Evolutionary conservation across 2,113 vertebrate species (phyloP), one percentile per base, ranked within the genome.

Genomic region (Hoplias malabaricus): DNA sequence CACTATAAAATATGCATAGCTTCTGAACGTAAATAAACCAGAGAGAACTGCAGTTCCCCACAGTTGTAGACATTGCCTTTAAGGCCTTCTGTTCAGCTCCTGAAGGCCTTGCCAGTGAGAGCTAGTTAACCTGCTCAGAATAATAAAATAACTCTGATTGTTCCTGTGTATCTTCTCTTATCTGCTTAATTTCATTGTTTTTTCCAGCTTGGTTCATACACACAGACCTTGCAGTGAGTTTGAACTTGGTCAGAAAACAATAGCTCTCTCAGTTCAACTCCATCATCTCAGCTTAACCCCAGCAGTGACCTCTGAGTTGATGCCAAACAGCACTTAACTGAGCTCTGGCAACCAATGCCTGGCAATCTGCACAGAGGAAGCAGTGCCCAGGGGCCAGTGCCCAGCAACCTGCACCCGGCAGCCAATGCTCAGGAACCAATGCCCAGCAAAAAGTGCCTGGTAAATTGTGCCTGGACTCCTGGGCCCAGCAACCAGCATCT

Each of bases 331-430:
- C 72, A 78, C 72, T 79, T 75, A 72, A 66, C 77, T 66, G n/a
- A n/a, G n/a, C n/a, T n/a, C n/a, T n/a, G n/a, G n/a, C n/a, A n/a
- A n/a, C n/a, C n/a, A n/a, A n/a, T n/a, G n/a, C n/a, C n/a, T n/a
- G n/a, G n/a, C n/a, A n/a, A n/a, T n/a, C n/a, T n/a, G n/a, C n/a
- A n/a, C n/a, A n/a, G n/a, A n/a, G n/a, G n/a, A n/a, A n/a, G n/a
- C n/a, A n/a, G 61, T 74, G 68, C 72, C 61, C 75, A 33, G 46
- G 38, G 48, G 29, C 65, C 27, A 36, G 62, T 53, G 83, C 75
- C 75, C 31, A 80, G 73, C 86, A 81, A 88, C 87, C 85, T 90
- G 54, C 34, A n/a, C n/a, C n/a, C n/a, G n/a, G n/a, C n/a, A n/a
- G n/a, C n/a, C n/a, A n/a, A n/a, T n/a, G n/a, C n/a, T n/a, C n/a